Evolutionary conservation across 2,113 vertebrate genomes (phyloP).

Genomic region (Amphiprion percula): DNA sequence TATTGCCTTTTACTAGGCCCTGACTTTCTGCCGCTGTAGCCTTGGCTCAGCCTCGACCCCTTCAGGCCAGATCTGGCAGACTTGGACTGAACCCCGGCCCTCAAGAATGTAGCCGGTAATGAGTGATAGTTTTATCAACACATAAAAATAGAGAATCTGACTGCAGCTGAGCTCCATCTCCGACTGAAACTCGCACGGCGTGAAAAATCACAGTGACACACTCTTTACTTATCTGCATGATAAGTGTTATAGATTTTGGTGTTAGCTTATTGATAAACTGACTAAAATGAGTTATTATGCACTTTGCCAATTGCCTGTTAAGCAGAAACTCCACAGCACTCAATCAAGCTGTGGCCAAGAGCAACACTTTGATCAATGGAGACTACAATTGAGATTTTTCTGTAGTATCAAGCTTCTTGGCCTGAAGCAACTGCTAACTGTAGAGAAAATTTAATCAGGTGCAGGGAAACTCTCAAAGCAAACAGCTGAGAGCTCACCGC

Average conservation of each 20-base stretch:
- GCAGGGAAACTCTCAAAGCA: slow-evolving; percentile 18
- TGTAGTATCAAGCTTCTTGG: slow-evolving; percentile 18
- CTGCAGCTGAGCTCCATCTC: slow-evolving; percentile 31
- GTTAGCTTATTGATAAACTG: slow-evolving; percentile 75
- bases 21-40: not conserved
- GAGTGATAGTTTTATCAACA: slow-evolving; percentile 46
- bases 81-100: slow-evolving; percentile 9
- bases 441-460: slow-evolving; percentile 24
- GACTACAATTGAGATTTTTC: slow-evolving; percentile 45
- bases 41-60: slow-evolving; percentile 10
- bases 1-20: not conserved
- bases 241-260: slow-evolving; percentile 76
- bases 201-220: slow-evolving; percentile 60
- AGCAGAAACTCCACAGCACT: slow-evolving; percentile 70
- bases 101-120: slow-evolving; percentile 14
- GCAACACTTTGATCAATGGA: slow-evolving; percentile 74
- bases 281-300: slow-evolving; percentile 76
- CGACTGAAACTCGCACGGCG: slow-evolving; percentile 40
- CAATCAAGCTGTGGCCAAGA: slow-evolving; percentile 61
- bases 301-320: slow-evolving; percentile 72
- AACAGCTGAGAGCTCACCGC: slow-evolving; percentile 6
- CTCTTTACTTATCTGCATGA: slow-evolving; percentile 62
- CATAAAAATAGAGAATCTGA: slow-evolving; percentile 32
- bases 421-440: slow-evolving; percentile 32
- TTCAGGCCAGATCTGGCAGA: slow-evolving; percentile 15